These are phyloP conservation scores for Lycaon pictus DNA, from an alignment of 2,113 vertebrate species.

Conservation along the genomic window DNA sequence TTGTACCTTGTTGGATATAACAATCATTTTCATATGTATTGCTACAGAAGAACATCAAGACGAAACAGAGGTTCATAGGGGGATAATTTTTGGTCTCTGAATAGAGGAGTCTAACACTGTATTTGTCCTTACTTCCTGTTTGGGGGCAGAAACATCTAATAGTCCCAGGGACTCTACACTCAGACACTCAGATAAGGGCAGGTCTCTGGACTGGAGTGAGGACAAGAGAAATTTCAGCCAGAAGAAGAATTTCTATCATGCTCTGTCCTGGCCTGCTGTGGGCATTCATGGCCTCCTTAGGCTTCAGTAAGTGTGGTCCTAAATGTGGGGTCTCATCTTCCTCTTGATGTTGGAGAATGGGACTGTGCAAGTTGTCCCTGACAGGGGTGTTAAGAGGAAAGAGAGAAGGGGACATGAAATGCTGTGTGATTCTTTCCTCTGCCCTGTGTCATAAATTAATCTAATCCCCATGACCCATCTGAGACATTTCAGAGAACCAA, in stretches of 20 bases:
- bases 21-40: background rate
- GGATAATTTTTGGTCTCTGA: background rate
- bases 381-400: background rate
- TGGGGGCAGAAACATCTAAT: background rate
- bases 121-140: conserved; percentile 23
- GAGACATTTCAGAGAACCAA: background rate
- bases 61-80: background rate
- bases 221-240: background rate
- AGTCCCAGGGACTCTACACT: background rate
- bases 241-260: background rate
- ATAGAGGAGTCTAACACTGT: background rate
- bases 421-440: background rate
- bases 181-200: background rate
- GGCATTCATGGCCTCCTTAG: background rate
- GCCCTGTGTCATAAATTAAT: background rate
- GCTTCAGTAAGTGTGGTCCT: background rate
- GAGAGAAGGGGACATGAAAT: background rate
- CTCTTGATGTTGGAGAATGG: background rate
- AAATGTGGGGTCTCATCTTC: background rate
- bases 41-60: background rate
- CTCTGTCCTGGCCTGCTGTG: background rate
- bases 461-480: background rate
- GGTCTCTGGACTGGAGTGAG: background rate
- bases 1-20: background rate
- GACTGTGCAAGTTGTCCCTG: background rate